Percentiles rank a stretch among this genome's conserved stretches.
These are phyloP conservation scores for Chromobotia macracanthus DNA, from an alignment of 2,797 vertebrate genomes.

Conservation along the genomic window DNA sequence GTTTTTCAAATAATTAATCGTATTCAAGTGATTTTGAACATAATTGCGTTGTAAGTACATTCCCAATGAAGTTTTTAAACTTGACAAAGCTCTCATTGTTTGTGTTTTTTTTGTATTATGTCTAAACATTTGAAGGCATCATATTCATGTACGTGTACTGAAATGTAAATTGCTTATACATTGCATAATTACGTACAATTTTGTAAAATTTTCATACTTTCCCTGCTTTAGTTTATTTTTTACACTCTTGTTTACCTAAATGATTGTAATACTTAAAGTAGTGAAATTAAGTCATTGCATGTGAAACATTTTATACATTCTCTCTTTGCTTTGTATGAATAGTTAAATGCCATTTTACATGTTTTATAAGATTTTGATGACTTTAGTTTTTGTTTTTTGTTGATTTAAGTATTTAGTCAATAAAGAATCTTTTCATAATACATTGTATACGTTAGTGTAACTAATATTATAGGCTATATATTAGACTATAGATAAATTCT, in stretches of 20 bases:
- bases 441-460: background rate
- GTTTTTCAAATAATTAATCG: background rate
- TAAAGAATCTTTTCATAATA: constrained; percentile 33
- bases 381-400: constrained; percentile 14
- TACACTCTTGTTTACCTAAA: constrained; percentile 34
- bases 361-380: constrained; percentile 28
- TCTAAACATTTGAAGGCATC: background rate
- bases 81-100: background rate
- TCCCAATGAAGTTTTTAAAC: background rate
- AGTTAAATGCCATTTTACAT: too few relatives aligned
- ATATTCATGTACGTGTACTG: constrained; percentile 17
- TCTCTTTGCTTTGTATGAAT: constrained; percentile 44
- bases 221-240: constrained; percentile 24
- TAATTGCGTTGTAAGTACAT: background rate
- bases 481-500: too few relatives aligned
- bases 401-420: constrained; percentile 40
- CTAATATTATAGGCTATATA: too few relatives aligned
- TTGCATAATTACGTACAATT: constrained; percentile 18
- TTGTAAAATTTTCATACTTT: constrained; percentile 8
- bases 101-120: too few relatives aligned
- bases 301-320: constrained; percentile 55
- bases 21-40: background rate
- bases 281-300: constrained; percentile 44
- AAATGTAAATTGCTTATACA: constrained; percentile 30
- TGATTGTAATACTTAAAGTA: constrained; percentile 36